phyloP scores from a whole-genome alignment of 2,888 invertebrate genomes.

The Matsumyia berberina region DNA sequence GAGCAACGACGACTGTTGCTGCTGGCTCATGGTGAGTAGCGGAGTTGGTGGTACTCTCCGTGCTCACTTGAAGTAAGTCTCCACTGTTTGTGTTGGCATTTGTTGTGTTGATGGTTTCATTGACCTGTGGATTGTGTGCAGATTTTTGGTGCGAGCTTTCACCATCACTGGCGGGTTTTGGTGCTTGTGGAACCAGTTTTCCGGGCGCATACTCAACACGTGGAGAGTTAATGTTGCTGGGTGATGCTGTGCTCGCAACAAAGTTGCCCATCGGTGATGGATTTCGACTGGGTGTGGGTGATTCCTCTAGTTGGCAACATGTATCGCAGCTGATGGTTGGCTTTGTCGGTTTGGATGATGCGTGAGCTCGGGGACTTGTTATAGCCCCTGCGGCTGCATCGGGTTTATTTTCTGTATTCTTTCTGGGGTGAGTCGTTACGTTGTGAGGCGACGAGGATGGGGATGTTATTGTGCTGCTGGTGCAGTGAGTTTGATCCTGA shows the following conservation, averaged over 20 bases:
- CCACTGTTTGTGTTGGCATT: slow-evolving; percentile 79
- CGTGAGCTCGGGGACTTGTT: slow-evolving; percentile 58
- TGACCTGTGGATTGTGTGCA: slow-evolving; percentile 73
- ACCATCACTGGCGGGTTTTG: slow-evolving; percentile 72
- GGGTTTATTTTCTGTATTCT: slow-evolving; percentile 38
- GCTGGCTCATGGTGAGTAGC: slow-evolving; percentile 57
- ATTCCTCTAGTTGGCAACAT: slow-evolving; percentile 78
- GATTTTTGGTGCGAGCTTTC: slow-evolving; percentile 71
- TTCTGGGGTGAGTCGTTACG: slow-evolving; percentile 40
- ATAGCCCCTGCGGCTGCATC: slow-evolving; percentile 40
- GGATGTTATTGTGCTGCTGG: slow-evolving; percentile 73
- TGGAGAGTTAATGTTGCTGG: slow-evolving; percentile 59
- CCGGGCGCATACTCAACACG: slow-evolving; percentile 66
- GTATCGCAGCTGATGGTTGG: slow-evolving; percentile 78
- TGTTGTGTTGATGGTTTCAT: slow-evolving; percentile 70
- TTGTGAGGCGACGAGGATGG: slow-evolving; percentile 64
- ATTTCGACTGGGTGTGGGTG: slow-evolving; percentile 72
- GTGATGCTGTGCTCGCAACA: slow-evolving; percentile 57
- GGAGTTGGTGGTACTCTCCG: slow-evolving; percentile 78
- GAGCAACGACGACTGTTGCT: slow-evolving; percentile 60
- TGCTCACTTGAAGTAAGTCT: slow-evolving; percentile 70
- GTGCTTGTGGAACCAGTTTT: slow-evolving; percentile 69
- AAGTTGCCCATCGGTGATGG: slow-evolving; percentile 59
- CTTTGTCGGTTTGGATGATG: slow-evolving; percentile 54
- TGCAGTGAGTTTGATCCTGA: slow-evolving; percentile 65